Percentiles rank a stretch among this genome's conserved stretches.
phyloP scores from a whole-genome alignment of 2,888 invertebrate genomes.

The Pseudanteris insignis region DNA sequence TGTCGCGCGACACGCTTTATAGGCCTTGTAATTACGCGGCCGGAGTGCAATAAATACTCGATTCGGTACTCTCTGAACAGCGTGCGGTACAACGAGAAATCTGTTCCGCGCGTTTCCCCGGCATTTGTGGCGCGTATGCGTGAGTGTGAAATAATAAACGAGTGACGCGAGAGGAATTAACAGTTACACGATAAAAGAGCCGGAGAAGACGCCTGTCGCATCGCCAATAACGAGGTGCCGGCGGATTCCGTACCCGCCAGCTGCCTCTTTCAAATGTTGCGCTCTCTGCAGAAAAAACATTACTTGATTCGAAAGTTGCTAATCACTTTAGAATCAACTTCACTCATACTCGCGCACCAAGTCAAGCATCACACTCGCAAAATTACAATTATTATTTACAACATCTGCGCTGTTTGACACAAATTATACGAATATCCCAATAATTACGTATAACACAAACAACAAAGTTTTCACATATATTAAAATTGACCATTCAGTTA shows the following conservation, averaged over 20 bases:
- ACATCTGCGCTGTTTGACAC: no score
- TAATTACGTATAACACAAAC: no score
- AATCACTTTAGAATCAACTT: conserved; percentile 16
- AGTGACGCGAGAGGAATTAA: conserved; percentile 31
- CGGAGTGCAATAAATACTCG: no score
- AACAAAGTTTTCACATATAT: no score
- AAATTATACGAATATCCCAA: no score
- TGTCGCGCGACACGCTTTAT: no score
- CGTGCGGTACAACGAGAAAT: conserved; percentile 33
- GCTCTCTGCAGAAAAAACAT: conserved; percentile 13
- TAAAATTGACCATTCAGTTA: no score
- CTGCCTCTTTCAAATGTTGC: conserved; percentile 20
- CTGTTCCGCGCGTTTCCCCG: conserved; percentile 15
- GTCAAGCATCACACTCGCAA: no score
- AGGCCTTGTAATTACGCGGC: no score
- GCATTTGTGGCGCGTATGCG: conserved; percentile 24
- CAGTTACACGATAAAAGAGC: conserved; percentile 39
- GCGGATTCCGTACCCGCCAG: conserved; percentile 19
- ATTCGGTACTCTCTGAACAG: conserved; percentile 35
- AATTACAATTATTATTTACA: no score
- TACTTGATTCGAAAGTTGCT: conserved; percentile 21
- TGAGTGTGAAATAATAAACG: conserved; percentile 36
- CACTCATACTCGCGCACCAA: no score
- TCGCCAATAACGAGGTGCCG: conserved; percentile 23
- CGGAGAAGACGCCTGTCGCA: conserved; percentile 17